Evolutionary conservation across 2,797 vertebrate genomes (phyloP), one percentile per base, ranked within the genome.

Genomic region (Sebastolobus altivelis): DNA sequence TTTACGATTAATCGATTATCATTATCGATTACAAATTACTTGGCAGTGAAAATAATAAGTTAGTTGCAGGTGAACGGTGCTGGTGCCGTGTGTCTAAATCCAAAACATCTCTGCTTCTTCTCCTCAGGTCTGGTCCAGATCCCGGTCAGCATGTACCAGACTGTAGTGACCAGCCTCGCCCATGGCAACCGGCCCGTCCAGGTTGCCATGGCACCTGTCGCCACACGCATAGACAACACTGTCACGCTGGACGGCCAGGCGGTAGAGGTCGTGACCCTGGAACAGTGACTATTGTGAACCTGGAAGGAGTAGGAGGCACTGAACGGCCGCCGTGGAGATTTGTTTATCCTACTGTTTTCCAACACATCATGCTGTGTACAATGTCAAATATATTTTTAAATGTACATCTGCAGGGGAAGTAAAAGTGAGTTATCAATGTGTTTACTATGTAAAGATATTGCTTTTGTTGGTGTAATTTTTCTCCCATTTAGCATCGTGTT

Each of bases 121-220:
- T 77, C 89, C 54, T 0, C 94, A 99, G 98, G 98, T 65, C 94
- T 99, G 56, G 98, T 99, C 90, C 98, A 99, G 96, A 99, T 99
- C 86, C 98, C 98, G 0, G 98, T 99, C 83, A 99, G 98, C 95
- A 99, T 99, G 98, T 99, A 99, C 95, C 98, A 99, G 96, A 99
- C 98, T 0, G 98, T 99, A 85, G 98, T 99, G 74, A 99, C 98
- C 94, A 99, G 98, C 95, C 96, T 99, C 46, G 97, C 98, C 14
- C 98, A 99, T 72, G 98, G 98, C 63, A 99, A 97, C 31, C 96
- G 98, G 58, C 98, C 98, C 0, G 97, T 99, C 69, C 98, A 99
- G 95, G 98, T 99, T 29, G 98, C 98, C 22, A 99, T 99, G 98
- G 98, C 98, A 0, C 98, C 98, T 1, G 96, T 99, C 6, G 87